These are phyloP conservation scores for Mobula birostris DNA, from an alignment of 2,113 vertebrate genomes.

Conservation along the genomic window DNA sequence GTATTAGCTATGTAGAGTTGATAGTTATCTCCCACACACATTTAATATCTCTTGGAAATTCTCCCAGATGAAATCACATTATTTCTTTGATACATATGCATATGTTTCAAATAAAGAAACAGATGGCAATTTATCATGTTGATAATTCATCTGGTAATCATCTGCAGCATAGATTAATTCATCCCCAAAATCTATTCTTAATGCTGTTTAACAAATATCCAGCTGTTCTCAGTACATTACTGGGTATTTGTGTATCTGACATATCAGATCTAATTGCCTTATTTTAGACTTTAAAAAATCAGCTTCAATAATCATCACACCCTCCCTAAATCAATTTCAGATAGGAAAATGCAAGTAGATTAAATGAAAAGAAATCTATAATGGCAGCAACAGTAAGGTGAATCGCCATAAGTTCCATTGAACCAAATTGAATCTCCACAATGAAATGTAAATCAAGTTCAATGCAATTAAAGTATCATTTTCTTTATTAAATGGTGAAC, in stretches of 20 bases:
- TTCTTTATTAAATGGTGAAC: background rate
- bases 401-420: background rate
- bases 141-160: constrained; percentile 34
- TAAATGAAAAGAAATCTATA: background rate
- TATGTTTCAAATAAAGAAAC: constrained; percentile 23
- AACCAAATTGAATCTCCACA: constrained; percentile 15
- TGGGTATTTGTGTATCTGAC: constrained; percentile 19
- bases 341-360: constrained; percentile 22
- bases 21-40: background rate
- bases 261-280: background rate
- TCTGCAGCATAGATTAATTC: constrained; percentile 22
- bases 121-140: constrained; percentile 30
- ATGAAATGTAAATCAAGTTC: background rate
- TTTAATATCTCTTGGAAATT: background rate
- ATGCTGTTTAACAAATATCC: constrained; percentile 19
- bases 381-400: constrained; percentile 10
- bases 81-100: constrained; percentile 31
- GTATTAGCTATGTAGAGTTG: background rate
- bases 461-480: background rate
- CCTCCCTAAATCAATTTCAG: background rate
- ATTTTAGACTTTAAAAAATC: constrained; percentile 24
- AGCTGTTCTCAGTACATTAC: constrained; percentile 26
- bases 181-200: constrained; percentile 32
- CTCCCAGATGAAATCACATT: constrained; percentile 24
- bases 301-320: constrained; percentile 14